A percentile compares a stretch with the other conserved stretches of the same genome.
These are phyloP conservation scores for Pammene aurita DNA, from an alignment of 2,888 invertebrate species.

Conservation along the genomic window DNA sequence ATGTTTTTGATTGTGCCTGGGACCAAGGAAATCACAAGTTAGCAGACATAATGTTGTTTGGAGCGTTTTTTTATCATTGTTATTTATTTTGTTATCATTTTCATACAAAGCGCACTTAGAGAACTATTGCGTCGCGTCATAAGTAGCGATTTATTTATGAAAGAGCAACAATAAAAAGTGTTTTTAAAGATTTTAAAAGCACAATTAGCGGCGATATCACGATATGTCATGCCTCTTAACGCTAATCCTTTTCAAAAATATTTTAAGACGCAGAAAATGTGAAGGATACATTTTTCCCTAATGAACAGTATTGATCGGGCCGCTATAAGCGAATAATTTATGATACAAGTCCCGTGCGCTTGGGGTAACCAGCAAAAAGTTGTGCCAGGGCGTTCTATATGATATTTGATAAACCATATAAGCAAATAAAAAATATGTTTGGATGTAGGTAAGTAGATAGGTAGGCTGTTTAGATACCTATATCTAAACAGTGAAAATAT, in stretches of 20 bases:
- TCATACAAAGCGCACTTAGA: background rate
- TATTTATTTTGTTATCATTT: background rate
- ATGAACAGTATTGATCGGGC: constrained; percentile 80
- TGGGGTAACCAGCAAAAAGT: background rate
- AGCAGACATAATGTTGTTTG: background rate
- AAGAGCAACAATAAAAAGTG: constrained; percentile 3
- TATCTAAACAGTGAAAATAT: no score
- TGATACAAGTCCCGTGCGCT: constrained; percentile 53
- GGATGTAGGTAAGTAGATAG: no score
- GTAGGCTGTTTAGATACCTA: no score
- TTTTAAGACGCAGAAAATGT: constrained; percentile 53
- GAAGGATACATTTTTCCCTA: constrained; percentile 76
- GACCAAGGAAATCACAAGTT: constrained; percentile 6
- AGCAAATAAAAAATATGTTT: no score
- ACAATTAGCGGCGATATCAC: background rate
- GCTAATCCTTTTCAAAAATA: constrained; percentile 22
- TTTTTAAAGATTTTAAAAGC: background rate
- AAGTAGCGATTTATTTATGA: background rate
- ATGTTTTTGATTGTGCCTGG: background rate
- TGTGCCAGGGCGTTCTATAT: background rate
- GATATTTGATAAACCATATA: background rate
- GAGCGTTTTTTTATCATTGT: background rate
- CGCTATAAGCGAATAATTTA: constrained; percentile 79
- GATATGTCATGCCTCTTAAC: constrained; percentile 4
- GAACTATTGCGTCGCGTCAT: background rate